Evolutionary conservation across 2,113 vertebrate genomes (phyloP).

Genomic region (Cheirogaleus medius): DNA sequence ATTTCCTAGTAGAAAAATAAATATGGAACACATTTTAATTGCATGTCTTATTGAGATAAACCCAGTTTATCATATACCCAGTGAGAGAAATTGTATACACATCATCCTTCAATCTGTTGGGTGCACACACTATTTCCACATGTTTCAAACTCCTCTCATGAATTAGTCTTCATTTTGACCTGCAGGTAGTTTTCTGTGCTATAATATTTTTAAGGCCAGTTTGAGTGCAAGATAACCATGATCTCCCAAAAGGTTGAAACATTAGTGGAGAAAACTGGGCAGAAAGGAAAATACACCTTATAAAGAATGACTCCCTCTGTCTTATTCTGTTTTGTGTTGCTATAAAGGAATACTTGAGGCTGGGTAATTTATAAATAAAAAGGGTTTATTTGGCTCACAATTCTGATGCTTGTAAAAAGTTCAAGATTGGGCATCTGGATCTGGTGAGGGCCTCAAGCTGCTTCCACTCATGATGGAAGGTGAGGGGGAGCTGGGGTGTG

Average conservation of each 20-base stretch:
- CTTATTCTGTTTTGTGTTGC: neutral
- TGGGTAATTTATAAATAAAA: neutral
- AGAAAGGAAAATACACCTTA: neutral
- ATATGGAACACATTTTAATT: neutral
- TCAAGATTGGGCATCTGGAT: neutral
- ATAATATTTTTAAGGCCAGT: neutral
- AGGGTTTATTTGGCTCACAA: neutral
- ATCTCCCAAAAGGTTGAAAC: neutral
- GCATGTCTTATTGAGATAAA: neutral
- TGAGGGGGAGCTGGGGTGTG: neutral
- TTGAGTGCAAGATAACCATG: neutral
- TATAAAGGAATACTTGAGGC: neutral
- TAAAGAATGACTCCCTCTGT: neutral
- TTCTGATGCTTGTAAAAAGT: neutral
- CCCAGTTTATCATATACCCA: neutral
- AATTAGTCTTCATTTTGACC: constrained; percentile 12
- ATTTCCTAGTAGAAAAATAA: constrained; percentile 32
- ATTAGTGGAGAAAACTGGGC: neutral
- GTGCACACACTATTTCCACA: neutral
- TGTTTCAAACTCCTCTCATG: constrained; percentile 31
- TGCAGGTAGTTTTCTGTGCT: neutral
- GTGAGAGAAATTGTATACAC: constrained; percentile 2
- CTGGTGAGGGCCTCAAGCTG: neutral
- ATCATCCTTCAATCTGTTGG: constrained; percentile 1
- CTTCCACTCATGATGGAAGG: neutral